These are phyloP conservation scores for Rhombomys opimus DNA, from an alignment of 2,113 vertebrate species.

Conservation along the genomic window DNA sequence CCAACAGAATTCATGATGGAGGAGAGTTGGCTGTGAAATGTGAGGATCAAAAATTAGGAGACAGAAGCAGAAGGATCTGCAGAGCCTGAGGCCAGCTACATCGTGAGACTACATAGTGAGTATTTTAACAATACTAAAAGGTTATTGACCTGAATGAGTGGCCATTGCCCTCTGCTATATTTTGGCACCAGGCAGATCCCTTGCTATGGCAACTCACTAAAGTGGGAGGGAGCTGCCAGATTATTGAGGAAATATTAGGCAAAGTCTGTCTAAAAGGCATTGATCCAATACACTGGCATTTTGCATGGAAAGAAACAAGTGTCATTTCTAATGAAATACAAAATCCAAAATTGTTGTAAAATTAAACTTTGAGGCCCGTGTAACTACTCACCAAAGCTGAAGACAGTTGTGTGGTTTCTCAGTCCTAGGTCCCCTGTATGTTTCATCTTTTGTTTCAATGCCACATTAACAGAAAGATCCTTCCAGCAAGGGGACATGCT, in stretches of 20 bases:
- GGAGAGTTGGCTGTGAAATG: not conserved
- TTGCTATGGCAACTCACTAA: constrained; percentile 23
- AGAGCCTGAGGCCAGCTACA: not conserved
- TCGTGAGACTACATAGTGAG: not conserved
- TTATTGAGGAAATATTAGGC: constrained; percentile 2
- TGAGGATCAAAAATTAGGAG: not conserved
- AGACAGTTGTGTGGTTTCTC: not conserved
- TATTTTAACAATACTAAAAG: not conserved
- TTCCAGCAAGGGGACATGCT: constrained; percentile 25
- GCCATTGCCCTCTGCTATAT: not conserved
- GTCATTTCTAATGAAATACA: constrained; percentile 57
- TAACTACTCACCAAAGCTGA: not conserved
- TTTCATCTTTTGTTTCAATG: constrained; percentile 58
- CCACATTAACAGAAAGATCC: constrained; percentile 36
- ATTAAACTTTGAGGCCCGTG: constrained; percentile 15
- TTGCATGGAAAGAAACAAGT: constrained; percentile 44
- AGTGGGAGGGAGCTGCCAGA: constrained; percentile 17
- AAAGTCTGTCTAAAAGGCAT: constrained; percentile 49
- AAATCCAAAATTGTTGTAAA: constrained; percentile 48
- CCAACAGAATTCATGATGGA: not conserved
- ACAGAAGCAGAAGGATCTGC: not conserved
- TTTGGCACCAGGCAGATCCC: not conserved
- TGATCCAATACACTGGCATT: constrained; percentile 46
- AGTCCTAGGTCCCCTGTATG: not conserved
- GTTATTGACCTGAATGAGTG: not conserved